phyloP scores from a whole-genome alignment of 2,888 invertebrate species.

The Phyto melanocephala region DNA sequence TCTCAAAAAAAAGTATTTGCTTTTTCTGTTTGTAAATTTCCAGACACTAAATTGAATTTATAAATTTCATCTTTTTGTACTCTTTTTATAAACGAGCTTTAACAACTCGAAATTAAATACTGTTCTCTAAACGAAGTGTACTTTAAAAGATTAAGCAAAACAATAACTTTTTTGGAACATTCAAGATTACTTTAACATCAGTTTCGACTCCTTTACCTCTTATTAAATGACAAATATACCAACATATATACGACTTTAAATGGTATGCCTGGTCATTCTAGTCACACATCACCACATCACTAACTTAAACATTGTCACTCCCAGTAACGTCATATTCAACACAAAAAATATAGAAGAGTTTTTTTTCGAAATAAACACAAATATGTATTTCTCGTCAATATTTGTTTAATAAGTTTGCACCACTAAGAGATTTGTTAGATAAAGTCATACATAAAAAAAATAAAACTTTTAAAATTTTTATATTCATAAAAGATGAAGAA shows the following conservation, averaged over 20 bases:
- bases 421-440: slow-evolving; percentile 21
- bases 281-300: no score
- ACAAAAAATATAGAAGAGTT: neutral
- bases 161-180: no score
- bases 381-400: slow-evolving; percentile 31
- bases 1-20: no score
- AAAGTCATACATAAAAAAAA: slow-evolving; percentile 15
- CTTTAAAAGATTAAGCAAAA: no score
- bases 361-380: slow-evolving; percentile 11
- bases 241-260: neutral
- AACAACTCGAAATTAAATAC: no score
- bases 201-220: no score
- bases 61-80: no score
- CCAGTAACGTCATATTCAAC: neutral
- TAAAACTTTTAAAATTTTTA: slow-evolving; percentile 1
- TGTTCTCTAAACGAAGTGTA: no score
- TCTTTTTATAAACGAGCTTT: no score
- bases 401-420: slow-evolving; percentile 55
- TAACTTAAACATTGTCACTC: slow-evolving; percentile 1
- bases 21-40: no score
- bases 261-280: neutral
- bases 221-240: neutral
- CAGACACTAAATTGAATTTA: no score
- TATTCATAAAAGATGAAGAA: neutral
- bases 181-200: no score